Conservation (phyloP, 2,888 invertebrate species). For the Stratiomys singularior region DNA sequence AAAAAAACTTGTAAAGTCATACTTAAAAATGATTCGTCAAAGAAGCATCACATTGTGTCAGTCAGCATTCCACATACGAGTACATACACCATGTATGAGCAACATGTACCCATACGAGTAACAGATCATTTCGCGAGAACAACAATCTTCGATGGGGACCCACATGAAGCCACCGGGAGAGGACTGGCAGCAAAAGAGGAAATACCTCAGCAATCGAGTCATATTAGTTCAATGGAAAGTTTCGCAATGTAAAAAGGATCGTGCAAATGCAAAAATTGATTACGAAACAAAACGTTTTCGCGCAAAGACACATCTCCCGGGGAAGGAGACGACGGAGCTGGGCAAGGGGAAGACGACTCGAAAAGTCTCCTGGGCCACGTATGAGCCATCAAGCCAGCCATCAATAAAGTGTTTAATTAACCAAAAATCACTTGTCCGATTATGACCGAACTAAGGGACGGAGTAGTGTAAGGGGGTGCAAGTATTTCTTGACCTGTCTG, state of each 20-base stretch:
- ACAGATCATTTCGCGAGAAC: background rate
- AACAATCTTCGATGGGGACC: background rate
- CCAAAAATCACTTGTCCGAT: constrained; percentile 43
- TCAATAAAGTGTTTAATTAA: constrained; percentile 45
- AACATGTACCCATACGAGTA: background rate
- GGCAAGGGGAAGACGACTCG: no score
- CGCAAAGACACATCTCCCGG: background rate
- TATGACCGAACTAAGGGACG: constrained; percentile 1
- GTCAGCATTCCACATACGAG: no score
- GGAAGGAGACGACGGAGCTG: background rate
- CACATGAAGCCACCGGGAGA: constrained; percentile 9
- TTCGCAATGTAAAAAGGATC: constrained; percentile 10
- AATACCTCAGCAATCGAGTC: constrained; percentile 26
- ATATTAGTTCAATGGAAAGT: constrained; percentile 24
- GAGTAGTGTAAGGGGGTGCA: constrained; percentile 34
- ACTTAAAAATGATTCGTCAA: constrained; percentile 26
- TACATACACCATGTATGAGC: no score
- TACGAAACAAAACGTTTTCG: background rate
- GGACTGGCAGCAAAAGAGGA: constrained; percentile 15
- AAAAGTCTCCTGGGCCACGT: background rate
- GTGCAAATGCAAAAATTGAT: constrained; percentile 24
- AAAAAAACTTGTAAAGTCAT: constrained; percentile 44
- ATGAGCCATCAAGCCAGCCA: constrained; percentile 34
- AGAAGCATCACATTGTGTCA: background rate
- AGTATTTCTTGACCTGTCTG: constrained; percentile 32